These are phyloP conservation scores for Stichodactyla mertensii DNA, from an alignment of 64 coral and sea anemone species.

Conservation along the genomic window DNA sequence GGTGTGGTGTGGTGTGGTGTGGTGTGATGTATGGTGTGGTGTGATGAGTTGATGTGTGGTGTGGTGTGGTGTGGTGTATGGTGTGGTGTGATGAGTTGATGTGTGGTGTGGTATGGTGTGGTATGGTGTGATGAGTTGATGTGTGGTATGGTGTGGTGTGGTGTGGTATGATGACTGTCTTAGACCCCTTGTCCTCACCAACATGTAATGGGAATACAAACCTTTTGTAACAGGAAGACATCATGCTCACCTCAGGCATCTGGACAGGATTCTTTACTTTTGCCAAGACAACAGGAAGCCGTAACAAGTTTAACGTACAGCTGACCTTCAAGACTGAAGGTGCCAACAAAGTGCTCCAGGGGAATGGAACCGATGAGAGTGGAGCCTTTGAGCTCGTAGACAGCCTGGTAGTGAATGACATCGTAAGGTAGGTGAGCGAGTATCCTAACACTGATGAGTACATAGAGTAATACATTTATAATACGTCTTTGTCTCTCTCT, in stretches of 20 bases:
- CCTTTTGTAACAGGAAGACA: conserved; percentile 39
- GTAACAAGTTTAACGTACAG: conserved; percentile 57
- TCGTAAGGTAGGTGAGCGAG: conserved; percentile 26
- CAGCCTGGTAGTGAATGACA: conserved; percentile 52
- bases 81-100: too few relatives aligned
- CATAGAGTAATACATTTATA: not conserved
- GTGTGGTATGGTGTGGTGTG: too few relatives aligned
- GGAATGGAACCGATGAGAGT: conserved; percentile 58
- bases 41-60: too few relatives aligned
- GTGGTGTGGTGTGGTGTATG: too few relatives aligned
- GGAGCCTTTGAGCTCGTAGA: conserved; percentile 63
- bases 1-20: too few relatives aligned
- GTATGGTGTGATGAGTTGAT: too few relatives aligned
- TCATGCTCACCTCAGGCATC: conserved; percentile 75
- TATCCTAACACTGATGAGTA: not conserved
- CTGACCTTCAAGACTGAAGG: conserved; percentile 68
- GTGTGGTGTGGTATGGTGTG: too few relatives aligned
- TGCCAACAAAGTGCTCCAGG: conserved; percentile 61
- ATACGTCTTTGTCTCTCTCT: not conserved
- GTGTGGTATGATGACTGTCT: too few relatives aligned
- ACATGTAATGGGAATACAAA: not conserved
- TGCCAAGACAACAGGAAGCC: conserved; percentile 75
- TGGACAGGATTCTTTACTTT: conserved; percentile 87
- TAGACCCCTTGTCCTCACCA: too few relatives aligned
- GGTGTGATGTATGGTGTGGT: too few relatives aligned